Evolutionary conservation across 2,888 invertebrate genomes (phyloP), one percentile per base, ranked within the genome.

Genomic region (Athalia circularis): DNA sequence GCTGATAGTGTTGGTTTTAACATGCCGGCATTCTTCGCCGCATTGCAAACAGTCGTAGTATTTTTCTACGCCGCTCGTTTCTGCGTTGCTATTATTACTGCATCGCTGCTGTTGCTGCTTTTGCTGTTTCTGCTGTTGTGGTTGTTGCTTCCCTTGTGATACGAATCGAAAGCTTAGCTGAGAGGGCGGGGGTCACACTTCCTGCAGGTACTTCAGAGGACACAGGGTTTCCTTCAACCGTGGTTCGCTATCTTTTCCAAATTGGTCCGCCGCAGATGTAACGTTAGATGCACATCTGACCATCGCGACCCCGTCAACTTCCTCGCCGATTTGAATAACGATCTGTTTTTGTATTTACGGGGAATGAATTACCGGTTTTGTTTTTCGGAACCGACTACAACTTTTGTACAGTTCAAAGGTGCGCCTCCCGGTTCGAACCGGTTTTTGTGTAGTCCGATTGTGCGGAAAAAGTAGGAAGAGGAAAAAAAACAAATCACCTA

Each of bases 141-240:
- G 48, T 47, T n/a, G 57, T 47, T 79, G 70, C 78, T 80, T 80
- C 72, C 76, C 79, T 80, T 83, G 80, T 87, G 85, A 87, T 88
- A 86, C 81, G 85, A 87, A 78, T 86, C 81, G 85, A 83, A 88
- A 86, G 70, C 80, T 81, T 80, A 87, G 87, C 80, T 91, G 90
- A 3, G 62, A 57, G 88, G 92, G 91, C 87, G 92, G 93, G 90
- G 93, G 96, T 97, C 97, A 97, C 95, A 97, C 97, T 92, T 98
- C 98, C 92, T 97, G 96, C 81, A 98, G 93, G 89, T 97, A 98
- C 91, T 97, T 97, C 62, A 97, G 91, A n/a, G 98, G 98, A 91
- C 98, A 98, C 83, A 96, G 95, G 79, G 96, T 97, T 91, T 97
- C 97, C 84, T 86, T 88, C 84, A 85, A 88, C 6, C 87, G 85